Evolutionary conservation across 1,140 invertebrate species (phyloP), one percentile per base, ranked within the genome.

Genomic region (Drusus annulatus): DNA sequence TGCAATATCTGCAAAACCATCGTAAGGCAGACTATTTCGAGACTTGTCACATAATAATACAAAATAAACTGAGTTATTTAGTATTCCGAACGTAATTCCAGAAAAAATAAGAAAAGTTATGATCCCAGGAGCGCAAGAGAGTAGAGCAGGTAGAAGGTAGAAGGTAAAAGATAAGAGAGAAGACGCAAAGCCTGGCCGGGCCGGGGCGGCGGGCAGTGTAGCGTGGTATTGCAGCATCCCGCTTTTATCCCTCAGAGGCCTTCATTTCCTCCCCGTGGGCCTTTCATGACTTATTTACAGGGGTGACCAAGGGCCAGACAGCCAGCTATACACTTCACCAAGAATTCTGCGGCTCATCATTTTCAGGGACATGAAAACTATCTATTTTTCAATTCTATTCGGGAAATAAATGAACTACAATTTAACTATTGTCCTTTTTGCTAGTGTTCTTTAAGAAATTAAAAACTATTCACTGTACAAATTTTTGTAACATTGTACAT

Each of bases 211-310:
- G 65, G 16, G 16, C 31, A 45, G 36, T 50, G 31, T 69, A 69
- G 31, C 65, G 65, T 69, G 65, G 65, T 69, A 69, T 69, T 50
- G 65, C 65, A 45, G 65, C 73, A 58, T 31, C 56, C 73, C 28
- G 16, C 23, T 74, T 51, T 78, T 51, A 78, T 56, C 76, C 76
- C 65, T 71, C 65, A 62, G 50, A 36, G 69, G 65, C 76, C 23
- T 71, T 78, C 76, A 78, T 78, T 78, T 78, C 63, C 76, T 71
- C 50, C 36, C 74, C 8, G 23, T 25, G 51, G 50, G 17, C 21
- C 51, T 74, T 54, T n/a, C 23, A 16, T 54, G 51, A 54, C 52
- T 74, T 36, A 23, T 74, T 28, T 31, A 16, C 62, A 65, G 62
- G n/a, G 56, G 23, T 28, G 62, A 28, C 28, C 16, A 7, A 45